These are phyloP conservation scores for Rhincodon typus DNA, from an alignment of 2,797 vertebrate species.

Conservation along the genomic window DNA sequence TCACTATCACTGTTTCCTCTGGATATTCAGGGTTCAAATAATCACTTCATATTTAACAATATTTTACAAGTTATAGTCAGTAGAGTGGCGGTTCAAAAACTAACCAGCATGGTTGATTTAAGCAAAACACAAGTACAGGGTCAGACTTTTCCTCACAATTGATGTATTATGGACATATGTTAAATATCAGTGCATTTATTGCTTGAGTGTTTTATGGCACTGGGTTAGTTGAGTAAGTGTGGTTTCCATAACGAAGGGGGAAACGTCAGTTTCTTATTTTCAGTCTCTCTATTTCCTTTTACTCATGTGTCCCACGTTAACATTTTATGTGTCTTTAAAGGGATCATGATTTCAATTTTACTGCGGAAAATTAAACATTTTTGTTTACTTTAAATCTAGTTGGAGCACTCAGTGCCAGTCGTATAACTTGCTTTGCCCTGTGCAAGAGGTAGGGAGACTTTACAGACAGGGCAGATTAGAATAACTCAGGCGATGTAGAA, in stretches of 20 bases:
- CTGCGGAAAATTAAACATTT: background rate
- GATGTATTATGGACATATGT: background rate
- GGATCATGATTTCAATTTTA: slow-evolving; percentile 6
- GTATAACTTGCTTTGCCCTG: background rate
- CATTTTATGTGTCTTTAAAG: background rate
- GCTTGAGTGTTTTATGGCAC: background rate
- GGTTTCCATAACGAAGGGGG: background rate
- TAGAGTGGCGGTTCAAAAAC: background rate
- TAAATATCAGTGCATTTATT: slow-evolving; percentile 12
- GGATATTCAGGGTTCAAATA: background rate
- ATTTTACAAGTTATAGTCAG: background rate
- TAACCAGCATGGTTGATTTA: background rate
- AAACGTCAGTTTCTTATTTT: background rate
- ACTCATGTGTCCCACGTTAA: background rate
- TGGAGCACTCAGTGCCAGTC: background rate
- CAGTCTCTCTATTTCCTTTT: background rate
- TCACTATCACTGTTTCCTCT: background rate
- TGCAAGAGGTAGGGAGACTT: background rate
- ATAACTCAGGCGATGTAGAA: background rate
- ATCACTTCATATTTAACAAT: background rate
- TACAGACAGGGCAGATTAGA: background rate
- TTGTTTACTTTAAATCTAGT: background rate
- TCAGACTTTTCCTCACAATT: background rate
- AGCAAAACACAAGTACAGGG: background rate
- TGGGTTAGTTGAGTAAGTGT: background rate